Conservation (phyloP, 2,113 vertebrate species). For the Psammodynastes pulverulentus region DNA sequence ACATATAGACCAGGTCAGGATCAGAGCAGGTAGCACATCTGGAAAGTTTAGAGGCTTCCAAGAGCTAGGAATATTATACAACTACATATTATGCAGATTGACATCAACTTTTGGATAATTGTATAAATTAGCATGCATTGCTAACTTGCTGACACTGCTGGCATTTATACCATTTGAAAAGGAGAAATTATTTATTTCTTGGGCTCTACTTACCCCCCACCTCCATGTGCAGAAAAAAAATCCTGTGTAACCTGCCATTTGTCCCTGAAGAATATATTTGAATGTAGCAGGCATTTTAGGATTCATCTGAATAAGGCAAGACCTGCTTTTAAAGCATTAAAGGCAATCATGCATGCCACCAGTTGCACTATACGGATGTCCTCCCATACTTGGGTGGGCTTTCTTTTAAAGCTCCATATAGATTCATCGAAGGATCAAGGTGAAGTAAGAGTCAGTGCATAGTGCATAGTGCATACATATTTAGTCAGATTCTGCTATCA, state of each 20-base stretch:
- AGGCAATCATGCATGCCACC: not conserved
- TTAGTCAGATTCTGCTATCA: not conserved
- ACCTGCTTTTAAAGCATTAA: not conserved
- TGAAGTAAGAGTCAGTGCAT: too few relatives aligned
- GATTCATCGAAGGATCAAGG: not conserved
- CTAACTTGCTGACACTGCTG: not conserved
- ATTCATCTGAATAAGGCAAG: not conserved
- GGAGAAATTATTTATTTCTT: not conserved
- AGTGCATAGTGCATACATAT: not conserved
- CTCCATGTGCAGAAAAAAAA: not conserved
- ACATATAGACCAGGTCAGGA: not conserved
- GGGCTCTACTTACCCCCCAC: conserved; percentile 20
- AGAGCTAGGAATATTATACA: not conserved
- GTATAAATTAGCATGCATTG: not conserved
- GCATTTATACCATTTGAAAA: not conserved
- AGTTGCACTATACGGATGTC: not conserved
- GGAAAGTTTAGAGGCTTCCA: not conserved
- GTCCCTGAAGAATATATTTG: not conserved
- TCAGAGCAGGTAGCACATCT: not conserved
- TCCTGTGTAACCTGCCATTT: not conserved
- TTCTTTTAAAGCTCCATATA: not conserved
- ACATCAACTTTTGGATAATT: not conserved
- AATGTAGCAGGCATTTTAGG: not conserved
- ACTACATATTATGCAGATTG: not conserved
- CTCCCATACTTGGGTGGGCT: not conserved